Conservation (phyloP, 2,113 vertebrate genomes). For the Calypte anna region DNA sequence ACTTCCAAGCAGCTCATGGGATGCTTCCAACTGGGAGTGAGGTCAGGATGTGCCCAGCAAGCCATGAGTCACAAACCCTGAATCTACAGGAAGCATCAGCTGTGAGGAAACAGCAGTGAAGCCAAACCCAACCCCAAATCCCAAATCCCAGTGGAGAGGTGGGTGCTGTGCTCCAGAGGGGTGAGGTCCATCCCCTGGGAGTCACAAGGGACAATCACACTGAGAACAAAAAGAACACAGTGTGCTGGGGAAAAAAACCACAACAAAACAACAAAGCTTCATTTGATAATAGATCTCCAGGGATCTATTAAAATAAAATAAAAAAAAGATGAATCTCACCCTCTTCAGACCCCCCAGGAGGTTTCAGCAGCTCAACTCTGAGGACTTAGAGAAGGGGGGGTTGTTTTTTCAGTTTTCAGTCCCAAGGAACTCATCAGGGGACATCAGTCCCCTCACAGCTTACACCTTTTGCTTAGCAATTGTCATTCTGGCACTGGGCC, state of each 20-base stretch:
- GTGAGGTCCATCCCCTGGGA: not conserved
- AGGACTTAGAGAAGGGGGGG: not conserved
- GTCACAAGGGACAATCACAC: not conserved
- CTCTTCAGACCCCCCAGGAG: not conserved
- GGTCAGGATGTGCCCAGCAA: not conserved
- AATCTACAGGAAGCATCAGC: not conserved
- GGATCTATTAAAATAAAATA: not conserved
- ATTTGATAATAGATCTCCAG: rapidly evolving
- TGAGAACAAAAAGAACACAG: not conserved
- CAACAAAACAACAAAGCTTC: not conserved
- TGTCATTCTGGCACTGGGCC: not conserved
- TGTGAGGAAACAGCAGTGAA: not conserved
- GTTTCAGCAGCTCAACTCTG: not conserved
- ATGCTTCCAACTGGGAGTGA: not conserved
- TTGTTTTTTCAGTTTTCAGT: not conserved
- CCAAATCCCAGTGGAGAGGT: not conserved
- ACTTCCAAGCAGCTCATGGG: not conserved
- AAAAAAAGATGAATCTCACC: not conserved
- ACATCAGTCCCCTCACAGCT: not conserved
- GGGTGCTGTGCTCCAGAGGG: not conserved
- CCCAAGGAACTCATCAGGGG: too few species aligned
- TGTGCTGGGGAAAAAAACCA: too few species aligned
- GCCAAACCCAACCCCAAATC: not conserved
- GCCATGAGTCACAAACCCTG: not conserved
- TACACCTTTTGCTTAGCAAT: not conserved